A percentile compares a stretch with the other conserved stretches of the same genome.
These are phyloP conservation scores for Laticauda laticaudata DNA, from an alignment of 2,113 vertebrate genomes.

Conservation along the genomic window DNA sequence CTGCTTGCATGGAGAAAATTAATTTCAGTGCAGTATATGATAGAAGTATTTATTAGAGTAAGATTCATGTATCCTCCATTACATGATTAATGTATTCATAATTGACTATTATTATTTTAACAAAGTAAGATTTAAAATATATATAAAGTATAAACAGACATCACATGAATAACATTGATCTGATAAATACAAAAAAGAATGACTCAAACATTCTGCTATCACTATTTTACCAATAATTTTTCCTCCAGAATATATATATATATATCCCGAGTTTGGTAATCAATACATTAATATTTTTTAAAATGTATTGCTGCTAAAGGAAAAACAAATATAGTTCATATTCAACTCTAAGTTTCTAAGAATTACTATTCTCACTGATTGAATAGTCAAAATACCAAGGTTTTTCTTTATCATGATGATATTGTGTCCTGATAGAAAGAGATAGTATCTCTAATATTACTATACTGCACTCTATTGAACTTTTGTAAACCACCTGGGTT, in stretches of 20 bases:
- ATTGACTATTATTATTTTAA: background rate
- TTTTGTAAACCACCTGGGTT: background rate
- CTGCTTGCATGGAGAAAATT: background rate
- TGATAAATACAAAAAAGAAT: background rate
- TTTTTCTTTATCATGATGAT: background rate
- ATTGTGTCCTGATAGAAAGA: background rate
- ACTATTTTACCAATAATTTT: background rate
- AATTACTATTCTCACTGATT: background rate
- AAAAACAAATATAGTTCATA: background rate
- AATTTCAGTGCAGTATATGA: background rate
- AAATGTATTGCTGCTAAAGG: background rate
- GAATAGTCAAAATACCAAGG: background rate
- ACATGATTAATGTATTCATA: background rate
- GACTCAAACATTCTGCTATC: background rate
- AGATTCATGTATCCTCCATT: background rate
- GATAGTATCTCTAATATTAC: background rate
- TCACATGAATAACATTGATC: background rate
- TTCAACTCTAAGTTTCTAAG: background rate
- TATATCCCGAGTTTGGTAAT: background rate
- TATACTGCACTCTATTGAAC: background rate
- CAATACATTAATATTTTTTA: background rate
- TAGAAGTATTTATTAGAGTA: background rate
- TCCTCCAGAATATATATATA: too few relatives aligned
- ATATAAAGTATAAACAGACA: background rate
- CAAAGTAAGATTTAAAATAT: background rate